Conservation (phyloP, 2,113 vertebrate genomes). For the Labrus mixtus region DNA sequence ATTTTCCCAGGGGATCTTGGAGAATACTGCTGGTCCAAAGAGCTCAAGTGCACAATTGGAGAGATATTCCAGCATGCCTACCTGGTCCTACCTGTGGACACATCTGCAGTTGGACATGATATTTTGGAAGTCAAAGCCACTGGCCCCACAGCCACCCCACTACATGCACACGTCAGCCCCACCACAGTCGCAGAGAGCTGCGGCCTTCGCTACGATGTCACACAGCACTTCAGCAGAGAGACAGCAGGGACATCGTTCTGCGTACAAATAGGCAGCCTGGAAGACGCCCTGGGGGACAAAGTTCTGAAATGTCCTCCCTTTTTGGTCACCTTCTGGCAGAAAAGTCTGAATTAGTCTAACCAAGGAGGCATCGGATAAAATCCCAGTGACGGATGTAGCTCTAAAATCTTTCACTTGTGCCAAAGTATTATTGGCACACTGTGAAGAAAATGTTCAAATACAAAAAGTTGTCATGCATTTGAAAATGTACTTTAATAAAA, state of each 20-base stretch:
- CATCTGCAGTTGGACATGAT: conserved; percentile 5
- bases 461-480: background rate
- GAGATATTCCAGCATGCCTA: conserved; percentile 73
- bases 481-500: background rate
- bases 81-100: conserved; percentile 74
- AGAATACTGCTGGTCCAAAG: conserved; percentile 79
- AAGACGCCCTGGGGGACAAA: conserved; percentile 20
- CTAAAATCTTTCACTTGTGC: background rate
- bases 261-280: conserved; percentile 50
- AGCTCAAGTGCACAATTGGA: conserved; percentile 64
- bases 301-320: conserved; percentile 75
- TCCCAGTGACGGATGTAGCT: background rate
- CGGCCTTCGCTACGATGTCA: conserved; percentile 80
- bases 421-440: background rate
- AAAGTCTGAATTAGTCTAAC: conserved; percentile 43
- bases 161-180: conserved; percentile 44
- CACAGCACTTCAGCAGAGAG: conserved; percentile 44
- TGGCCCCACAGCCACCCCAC: background rate
- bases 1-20: conserved; percentile 67
- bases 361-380: conserved; percentile 50
- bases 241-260: conserved; percentile 60
- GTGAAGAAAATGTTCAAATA: background rate
- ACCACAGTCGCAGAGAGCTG: conserved; percentile 68
- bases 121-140: conserved; percentile 56
- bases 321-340: conserved; percentile 79